Conservation (phyloP, 2,888 invertebrate genomes). For the Drosophila sordidapex region DNA sequence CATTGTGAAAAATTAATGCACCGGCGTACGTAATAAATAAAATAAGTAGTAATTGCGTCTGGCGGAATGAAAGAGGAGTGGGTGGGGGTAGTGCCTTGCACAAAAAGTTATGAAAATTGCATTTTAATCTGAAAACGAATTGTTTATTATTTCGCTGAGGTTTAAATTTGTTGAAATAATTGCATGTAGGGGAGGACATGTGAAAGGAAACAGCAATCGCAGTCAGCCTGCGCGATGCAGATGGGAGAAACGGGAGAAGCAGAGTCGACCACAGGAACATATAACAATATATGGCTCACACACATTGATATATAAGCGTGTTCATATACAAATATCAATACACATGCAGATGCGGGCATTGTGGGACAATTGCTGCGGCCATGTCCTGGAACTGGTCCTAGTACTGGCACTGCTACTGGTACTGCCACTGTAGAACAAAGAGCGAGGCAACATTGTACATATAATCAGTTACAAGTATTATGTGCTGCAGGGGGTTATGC, state of each 20-base stretch:
- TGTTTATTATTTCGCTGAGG: slow-evolving; percentile 80
- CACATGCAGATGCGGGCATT: slow-evolving; percentile 47
- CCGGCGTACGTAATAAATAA: slow-evolving; percentile 74
- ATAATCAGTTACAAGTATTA: slow-evolving; percentile 76
- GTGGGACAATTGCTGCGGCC: slow-evolving; percentile 59
- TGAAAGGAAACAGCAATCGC: slow-evolving; percentile 66
- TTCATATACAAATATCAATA: slow-evolving; percentile 40
- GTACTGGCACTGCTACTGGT: slow-evolving; percentile 31
- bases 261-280: slow-evolving; percentile 65
- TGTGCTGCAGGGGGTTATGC: slow-evolving; percentile 48
- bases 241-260: slow-evolving; percentile 10
- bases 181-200: slow-evolving; percentile 50
- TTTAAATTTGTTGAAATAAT: slow-evolving; percentile 80
- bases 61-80: slow-evolving; percentile 16
- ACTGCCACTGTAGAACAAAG: slow-evolving; percentile 66
- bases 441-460: slow-evolving; percentile 76
- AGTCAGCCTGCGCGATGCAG: slow-evolving; percentile 52
- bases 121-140: slow-evolving; percentile 80
- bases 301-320: slow-evolving; percentile 22
- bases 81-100: slow-evolving; percentile 31
- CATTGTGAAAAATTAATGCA: slow-evolving; percentile 76
- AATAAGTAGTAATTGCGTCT: slow-evolving; percentile 75
- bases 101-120: slow-evolving; percentile 76
- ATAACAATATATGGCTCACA: slow-evolving; percentile 54
- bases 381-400: slow-evolving; percentile 46